phyloP scores from a whole-genome alignment of 2,113 vertebrate genomes.

The Mirza zaza region DNA sequence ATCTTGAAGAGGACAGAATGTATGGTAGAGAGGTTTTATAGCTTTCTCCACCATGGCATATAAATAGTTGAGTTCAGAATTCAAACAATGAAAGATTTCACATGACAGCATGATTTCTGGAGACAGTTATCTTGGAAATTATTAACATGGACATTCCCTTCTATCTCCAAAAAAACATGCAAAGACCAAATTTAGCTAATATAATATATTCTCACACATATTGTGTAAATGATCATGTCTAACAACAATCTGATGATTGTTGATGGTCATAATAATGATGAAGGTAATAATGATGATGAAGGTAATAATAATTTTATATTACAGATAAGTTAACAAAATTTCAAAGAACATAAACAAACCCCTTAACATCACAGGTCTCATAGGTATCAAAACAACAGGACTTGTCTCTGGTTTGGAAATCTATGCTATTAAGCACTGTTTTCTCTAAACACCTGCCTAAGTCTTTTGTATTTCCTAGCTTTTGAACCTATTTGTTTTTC shows the following conservation, averaged over 20 bases:
- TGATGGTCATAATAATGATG: not conserved
- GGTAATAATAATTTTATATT: not conserved
- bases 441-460: not conserved
- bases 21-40: not conserved
- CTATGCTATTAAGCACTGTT: not conserved
- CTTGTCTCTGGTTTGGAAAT: not conserved
- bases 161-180: not conserved
- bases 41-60: not conserved
- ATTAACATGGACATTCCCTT: not conserved
- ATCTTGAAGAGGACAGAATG: not conserved
- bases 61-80: not conserved
- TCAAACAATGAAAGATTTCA: not conserved
- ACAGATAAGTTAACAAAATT: not conserved
- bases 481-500: not conserved
- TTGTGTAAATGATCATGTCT: not conserved
- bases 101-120: not conserved
- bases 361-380: not conserved
- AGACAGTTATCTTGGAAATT: not conserved
- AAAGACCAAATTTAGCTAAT: not conserved
- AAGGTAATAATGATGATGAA: not conserved
- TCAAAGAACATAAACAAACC: not conserved
- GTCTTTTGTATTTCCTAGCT: not conserved
- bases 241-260: not conserved
- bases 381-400: not conserved
- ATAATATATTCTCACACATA: not conserved